Percentiles rank a stretch among this genome's conserved stretches.
These are phyloP conservation scores for Lagocephalus sceleratus DNA, from an alignment of 2,797 vertebrate species.

Conservation along the genomic window DNA sequence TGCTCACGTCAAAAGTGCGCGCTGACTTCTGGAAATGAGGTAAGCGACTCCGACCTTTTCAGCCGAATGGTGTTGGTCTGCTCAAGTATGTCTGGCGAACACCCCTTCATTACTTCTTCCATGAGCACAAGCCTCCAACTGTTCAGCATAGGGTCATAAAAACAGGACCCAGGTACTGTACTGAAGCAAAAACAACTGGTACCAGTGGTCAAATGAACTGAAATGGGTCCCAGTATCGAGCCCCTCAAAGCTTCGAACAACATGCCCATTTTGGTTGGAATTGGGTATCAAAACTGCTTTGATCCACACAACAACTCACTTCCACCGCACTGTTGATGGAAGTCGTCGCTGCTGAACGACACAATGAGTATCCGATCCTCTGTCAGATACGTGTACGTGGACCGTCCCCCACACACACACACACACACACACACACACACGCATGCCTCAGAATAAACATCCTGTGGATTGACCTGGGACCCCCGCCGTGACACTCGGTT, in stretches of 20 bases:
- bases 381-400: conserved; percentile 3
- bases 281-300: conserved; percentile 3
- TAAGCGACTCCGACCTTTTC: conserved; percentile 9
- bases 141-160: conserved; percentile 28
- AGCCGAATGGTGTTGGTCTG: conserved; percentile 25
- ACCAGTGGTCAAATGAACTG: conserved; percentile 27
- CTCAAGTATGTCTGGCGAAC: conserved; percentile 25
- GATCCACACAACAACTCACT: not conserved
- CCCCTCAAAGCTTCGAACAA: conserved; percentile 8
- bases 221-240: conserved; percentile 13
- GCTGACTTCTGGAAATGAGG: conserved; percentile 26
- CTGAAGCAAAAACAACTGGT: conserved; percentile 52
- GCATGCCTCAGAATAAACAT: conserved; percentile 70
- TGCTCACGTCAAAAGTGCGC: conserved; percentile 21
- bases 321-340: conserved; percentile 1
- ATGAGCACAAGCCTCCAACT: conserved; percentile 60
- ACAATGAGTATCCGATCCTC: conserved; percentile 9
- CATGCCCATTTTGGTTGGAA: not conserved
- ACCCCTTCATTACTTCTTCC: conserved; percentile 56
- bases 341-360: conserved; percentile 18
- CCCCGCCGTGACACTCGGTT: conserved; percentile 49
- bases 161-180: conserved; percentile 25
- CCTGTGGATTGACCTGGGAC: conserved; percentile 43
- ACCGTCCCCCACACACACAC: conserved; percentile 1
- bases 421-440: conserved; percentile 2